phyloP scores from a whole-genome alignment of 30 jellyfish, hydroid and myxozoan genomes.

The Chironex yamaguchii region DNA sequence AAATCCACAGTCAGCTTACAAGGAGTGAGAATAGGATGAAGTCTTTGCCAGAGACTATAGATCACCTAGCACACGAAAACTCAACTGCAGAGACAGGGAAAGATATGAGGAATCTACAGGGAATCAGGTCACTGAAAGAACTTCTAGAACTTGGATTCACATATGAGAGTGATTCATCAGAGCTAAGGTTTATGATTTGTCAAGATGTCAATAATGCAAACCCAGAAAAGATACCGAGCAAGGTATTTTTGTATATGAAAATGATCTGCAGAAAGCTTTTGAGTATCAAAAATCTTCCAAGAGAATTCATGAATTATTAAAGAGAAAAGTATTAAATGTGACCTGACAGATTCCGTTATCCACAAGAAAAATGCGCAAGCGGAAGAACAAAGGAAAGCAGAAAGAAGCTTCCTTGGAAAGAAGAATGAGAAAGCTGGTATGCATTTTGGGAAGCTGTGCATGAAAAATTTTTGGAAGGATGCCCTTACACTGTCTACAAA shows the following conservation, averaged over 20 bases:
- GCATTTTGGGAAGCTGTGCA: conserved; percentile 35
- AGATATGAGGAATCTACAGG: conserved; percentile 4
- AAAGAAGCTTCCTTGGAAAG: background rate
- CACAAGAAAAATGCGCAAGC: conserved; percentile 21
- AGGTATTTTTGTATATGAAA: background rate
- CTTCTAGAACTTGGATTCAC: conserved; percentile 15
- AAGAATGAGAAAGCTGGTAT: conserved; percentile 30
- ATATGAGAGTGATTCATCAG: conserved; percentile 8
- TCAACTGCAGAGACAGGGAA: conserved; percentile 15
- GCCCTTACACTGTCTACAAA: conserved; percentile 37
- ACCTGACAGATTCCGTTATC: conserved; percentile 4
- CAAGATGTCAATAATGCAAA: background rate
- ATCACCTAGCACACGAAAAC: conserved; percentile 6
- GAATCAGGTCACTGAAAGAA: conserved; percentile 35
- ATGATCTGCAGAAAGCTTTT: background rate
- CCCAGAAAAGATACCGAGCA: conserved; percentile 3
- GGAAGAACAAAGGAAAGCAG: conserved; percentile 16
- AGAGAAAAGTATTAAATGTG: conserved; percentile 25
- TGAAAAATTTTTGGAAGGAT: conserved; percentile 6
- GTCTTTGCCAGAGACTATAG: background rate
- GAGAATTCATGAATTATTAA: conserved; percentile 19
- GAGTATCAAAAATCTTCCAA: conserved; percentile 31
- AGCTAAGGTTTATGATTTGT: conserved; percentile 21
- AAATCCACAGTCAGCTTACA: conserved; percentile 12
- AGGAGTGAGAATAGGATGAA: background rate